Conservation (phyloP, 2,113 vertebrate species). For the Fukomys damarensis region DNA sequence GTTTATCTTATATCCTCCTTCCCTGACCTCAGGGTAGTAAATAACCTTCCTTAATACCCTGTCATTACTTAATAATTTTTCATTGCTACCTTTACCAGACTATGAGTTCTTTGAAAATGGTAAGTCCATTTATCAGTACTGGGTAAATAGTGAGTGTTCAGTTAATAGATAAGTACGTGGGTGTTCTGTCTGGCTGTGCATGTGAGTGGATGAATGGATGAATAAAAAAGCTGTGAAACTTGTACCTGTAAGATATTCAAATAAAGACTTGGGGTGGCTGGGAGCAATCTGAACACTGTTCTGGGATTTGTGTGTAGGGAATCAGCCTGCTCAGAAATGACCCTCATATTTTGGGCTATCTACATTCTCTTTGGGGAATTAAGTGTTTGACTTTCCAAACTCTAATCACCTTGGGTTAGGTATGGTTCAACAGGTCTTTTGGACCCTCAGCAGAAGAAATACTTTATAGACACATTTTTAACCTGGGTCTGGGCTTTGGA, state of each 20-base stretch:
- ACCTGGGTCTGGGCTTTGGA: background rate
- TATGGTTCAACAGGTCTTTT: background rate
- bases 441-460: background rate
- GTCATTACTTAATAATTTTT: background rate
- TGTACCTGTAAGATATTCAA: background rate
- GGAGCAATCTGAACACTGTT: background rate
- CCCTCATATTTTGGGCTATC: background rate
- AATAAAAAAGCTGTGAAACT: background rate
- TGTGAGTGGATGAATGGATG: background rate
- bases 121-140: background rate
- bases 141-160: background rate
- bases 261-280: background rate
- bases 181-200: background rate
- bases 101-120: background rate
- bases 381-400: constrained; percentile 27
- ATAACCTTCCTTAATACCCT: background rate
- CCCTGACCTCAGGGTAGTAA: background rate
- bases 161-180: background rate
- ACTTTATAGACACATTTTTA: background rate
- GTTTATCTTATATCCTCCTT: background rate
- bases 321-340: background rate
- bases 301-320: background rate
- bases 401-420: background rate
- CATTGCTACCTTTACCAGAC: background rate
- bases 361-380: background rate